Evolutionary conservation across 2,113 vertebrate genomes (phyloP), one percentile per base, ranked within the genome.

Genomic region (Acrocephalus kingi): DNA sequence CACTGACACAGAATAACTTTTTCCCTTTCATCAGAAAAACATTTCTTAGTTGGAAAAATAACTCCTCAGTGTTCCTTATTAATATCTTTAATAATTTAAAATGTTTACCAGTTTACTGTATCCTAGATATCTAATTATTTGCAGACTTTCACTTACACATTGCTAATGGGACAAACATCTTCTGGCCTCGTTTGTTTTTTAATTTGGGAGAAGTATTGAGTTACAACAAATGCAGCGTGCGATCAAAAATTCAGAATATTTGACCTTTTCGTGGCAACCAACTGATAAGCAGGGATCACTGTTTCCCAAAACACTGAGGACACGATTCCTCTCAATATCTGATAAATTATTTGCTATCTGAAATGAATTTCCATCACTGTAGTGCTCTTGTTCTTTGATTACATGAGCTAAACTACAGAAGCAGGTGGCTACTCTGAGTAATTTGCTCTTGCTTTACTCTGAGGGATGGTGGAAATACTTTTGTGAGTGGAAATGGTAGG

Each of bases 31-130:
- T 72, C 49, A 93, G 22, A 87, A 89, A 94, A 84, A 52, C 0
- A 22, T 58, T 90, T 86, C 51, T 77, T 67, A 66, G 3, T 58
- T 37, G 7, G 41, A 41, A 77, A 90, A 68, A 61, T 18, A 13
- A 12, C 11, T 81, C 39, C 73, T 83, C 51, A 71, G 41, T 51
- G 28, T 4, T 86, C 27, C 73, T 84, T 89, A 81, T 84, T 90
- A 93, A 84, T 66, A 77, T 64, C 83, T 91, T 94, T 61, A 92
- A 94, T 94, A 89, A 95, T 94, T 95, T 46, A 94, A 94, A 78
- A 72, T 95, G 76, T 92, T 94, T 94, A 71, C 73, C 76, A 63
- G 43, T 63, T 93, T 86, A 84, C 71, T 77, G 24, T 67, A 72
- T 94, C 66, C 77, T 92, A 92, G 64, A 81, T 89, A 94, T 56